Percentiles rank a stretch among this genome's conserved stretches.
phyloP scores from a whole-genome alignment of 2,797 vertebrate species.

The Clamator glandarius region DNA sequence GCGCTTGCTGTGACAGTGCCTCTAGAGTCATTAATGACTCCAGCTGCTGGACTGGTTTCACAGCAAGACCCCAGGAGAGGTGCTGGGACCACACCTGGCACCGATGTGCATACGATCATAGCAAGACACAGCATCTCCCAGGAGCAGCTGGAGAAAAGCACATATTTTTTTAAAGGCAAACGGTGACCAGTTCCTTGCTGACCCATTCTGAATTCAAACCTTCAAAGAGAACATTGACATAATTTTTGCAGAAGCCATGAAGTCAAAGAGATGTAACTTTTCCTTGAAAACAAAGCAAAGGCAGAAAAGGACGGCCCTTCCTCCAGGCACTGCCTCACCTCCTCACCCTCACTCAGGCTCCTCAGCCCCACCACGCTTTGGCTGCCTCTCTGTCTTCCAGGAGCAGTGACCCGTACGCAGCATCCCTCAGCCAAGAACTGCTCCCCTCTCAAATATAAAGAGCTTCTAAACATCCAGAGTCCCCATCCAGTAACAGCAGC shows the following conservation, averaged over 20 bases:
- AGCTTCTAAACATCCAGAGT: background rate
- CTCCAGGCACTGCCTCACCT: background rate
- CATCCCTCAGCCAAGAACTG: background rate
- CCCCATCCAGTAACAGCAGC: fast-evolving
- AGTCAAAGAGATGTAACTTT: background rate
- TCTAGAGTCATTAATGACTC: background rate
- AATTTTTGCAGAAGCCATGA: background rate
- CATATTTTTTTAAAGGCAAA: background rate
- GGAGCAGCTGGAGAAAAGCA: background rate
- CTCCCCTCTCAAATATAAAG: background rate
- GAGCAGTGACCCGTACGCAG: background rate
- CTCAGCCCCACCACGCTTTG: background rate
- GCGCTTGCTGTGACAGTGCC: background rate
- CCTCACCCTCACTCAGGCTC: background rate
- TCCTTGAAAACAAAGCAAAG: background rate
- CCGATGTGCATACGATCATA: background rate
- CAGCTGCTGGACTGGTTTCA: background rate
- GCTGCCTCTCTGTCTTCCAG: background rate
- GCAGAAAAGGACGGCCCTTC: background rate
- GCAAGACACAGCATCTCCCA: background rate
- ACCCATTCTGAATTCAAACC: background rate
- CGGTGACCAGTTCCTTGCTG: background rate
- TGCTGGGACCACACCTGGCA: background rate
- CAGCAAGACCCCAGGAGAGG: background rate
- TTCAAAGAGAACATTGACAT: background rate